Evolutionary conservation across 1,140 invertebrate species (phyloP).

Genomic region (Rhopalosiphum padi): DNA sequence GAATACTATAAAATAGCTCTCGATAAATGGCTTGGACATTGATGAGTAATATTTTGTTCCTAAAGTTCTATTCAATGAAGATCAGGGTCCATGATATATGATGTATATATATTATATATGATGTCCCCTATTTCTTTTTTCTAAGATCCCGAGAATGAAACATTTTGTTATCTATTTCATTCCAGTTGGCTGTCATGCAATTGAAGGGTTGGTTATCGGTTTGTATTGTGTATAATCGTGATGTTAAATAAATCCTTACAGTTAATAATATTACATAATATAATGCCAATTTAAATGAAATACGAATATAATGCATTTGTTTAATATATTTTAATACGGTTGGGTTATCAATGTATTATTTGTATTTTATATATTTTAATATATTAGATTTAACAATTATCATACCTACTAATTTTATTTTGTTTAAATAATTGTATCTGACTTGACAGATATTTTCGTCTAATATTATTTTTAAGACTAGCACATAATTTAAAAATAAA

Average conservation of each 20-base stretch:
- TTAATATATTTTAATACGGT: background rate
- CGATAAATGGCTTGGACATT: slow-evolving; percentile 13
- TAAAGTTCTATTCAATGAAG: background rate
- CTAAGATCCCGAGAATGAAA: background rate
- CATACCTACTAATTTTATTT: background rate
- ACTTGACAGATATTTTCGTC: background rate
- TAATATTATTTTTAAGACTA: background rate
- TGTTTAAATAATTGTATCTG: background rate
- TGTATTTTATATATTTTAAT: no score
- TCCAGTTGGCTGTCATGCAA: slow-evolving; percentile 26
- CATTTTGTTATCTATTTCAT: slow-evolving; percentile 48
- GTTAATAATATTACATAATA: background rate
- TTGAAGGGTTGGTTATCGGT: slow-evolving; percentile 22
- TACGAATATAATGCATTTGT: background rate
- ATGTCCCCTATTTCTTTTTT: slow-evolving; percentile 8
- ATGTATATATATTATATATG: no score
- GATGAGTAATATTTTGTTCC: slow-evolving; percentile 22
- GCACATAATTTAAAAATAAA: background rate
- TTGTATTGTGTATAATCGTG: slow-evolving; percentile 40
- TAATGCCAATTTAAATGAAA: background rate
- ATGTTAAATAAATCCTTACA: background rate
- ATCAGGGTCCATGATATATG: background rate
- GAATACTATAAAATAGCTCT: background rate
- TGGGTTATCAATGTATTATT: background rate
- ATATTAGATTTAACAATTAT: background rate